Base-by-base conservation (phyloP, 2,888 invertebrate species). In the Oscheius myriophilus region DNA sequence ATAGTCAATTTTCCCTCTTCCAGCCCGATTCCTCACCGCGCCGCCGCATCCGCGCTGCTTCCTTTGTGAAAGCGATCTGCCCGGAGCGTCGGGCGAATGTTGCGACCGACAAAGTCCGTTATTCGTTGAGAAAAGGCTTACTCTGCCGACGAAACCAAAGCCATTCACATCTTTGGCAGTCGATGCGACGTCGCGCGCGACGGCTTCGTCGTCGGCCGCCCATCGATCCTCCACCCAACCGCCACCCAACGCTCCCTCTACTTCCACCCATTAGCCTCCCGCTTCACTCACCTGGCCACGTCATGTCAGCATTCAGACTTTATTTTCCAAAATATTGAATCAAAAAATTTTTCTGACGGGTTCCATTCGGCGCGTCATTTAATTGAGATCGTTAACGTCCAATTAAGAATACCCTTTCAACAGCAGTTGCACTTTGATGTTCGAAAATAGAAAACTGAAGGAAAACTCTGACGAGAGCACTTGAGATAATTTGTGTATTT, bases 201-300 rank as follows among this genome's bases (percentile, higher is more conserved):
- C 39, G 42, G 55, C 52, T 54, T 25, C 46, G 45, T 51, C 23
- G 16, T 54, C 65, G 49, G 45, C 46, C 11, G 43, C 55, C 65
- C 55, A 65, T 65, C 55, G 65, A 65, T 65, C 55, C 65, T 51
- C 21, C 63, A 46, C 45, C 46, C 45, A 45, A 59, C 59, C 23
- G 45, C 41, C 18, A 16, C 23, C 45, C 46, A 45, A 12, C 46
- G 21, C 45, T 43, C 42, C 61, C 45, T 61, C 45, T 43, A 61
- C 61, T 61, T 45, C 43, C 61, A 45, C 26, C 61, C 49, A 61
- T 61, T 61, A 61, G 26, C 45, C 42, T n/a, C 25, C 43, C 33
- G 26, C 61, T 61, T 33, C 45, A 16, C 11, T 25, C 16, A 25
- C 61, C 49, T 49, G 21, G 18, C 18, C 49, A 18, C 49, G 21